phyloP scores from a whole-genome alignment of 2,888 invertebrate species.

The Pecten maximus region DNA sequence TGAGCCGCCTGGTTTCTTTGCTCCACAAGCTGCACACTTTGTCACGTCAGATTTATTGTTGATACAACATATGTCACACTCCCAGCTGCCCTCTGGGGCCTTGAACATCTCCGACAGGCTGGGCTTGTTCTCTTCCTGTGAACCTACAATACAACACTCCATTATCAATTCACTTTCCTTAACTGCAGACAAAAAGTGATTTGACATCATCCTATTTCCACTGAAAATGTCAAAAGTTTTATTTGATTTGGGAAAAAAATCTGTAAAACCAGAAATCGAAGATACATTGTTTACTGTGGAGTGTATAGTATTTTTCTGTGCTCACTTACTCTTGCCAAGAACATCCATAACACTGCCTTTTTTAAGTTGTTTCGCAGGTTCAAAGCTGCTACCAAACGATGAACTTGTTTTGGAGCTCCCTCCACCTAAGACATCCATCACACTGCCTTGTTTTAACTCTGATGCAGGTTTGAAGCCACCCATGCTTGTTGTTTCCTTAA shows the following conservation, averaged over 20 bases:
- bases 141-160: conserved; percentile 73
- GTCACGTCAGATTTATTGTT: conserved; percentile 67
- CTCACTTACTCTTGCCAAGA: conserved; percentile 60
- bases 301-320: background rate
- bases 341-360: conserved; percentile 79
- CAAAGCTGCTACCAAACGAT: conserved; percentile 51
- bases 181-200: conserved; percentile 45
- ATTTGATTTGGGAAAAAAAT: no score
- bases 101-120: conserved; percentile 64
- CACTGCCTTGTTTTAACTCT: conserved; percentile 70
- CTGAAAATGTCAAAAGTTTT: no score
- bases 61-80: conserved; percentile 78
- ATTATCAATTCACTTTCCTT: conserved; percentile 39
- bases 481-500: background rate
- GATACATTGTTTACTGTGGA: no score
- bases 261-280: no score
- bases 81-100: conserved; percentile 76
- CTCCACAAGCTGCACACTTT: conserved; percentile 76
- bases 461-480: conserved; percentile 57
- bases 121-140: background rate
- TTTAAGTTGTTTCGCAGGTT: conserved; percentile 70
- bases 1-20: conserved; percentile 75
- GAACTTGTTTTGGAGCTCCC: background rate
- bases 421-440: conserved; percentile 69
- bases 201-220: no score